A percentile compares a stretch with the other conserved stretches of the same genome.
These are phyloP conservation scores for Ammospiza maritima DNA, from an alignment of 2,797 vertebrate genomes.

Conservation along the genomic window DNA sequence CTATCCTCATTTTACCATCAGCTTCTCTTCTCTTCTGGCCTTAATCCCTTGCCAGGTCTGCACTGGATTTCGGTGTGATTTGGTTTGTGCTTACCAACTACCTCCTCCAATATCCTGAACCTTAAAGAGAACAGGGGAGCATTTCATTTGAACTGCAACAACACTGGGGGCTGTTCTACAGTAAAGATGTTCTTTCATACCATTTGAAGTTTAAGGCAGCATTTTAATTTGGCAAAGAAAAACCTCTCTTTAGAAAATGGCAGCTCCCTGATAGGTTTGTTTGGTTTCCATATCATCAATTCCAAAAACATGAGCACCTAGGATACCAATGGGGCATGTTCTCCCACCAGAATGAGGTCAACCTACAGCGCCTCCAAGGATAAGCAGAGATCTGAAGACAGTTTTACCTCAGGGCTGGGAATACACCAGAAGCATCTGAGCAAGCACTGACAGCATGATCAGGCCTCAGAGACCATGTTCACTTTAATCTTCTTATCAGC, in stretches of 20 bases:
- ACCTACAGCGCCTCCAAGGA: conserved; percentile 14
- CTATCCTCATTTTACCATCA: neutral
- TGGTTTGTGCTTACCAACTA: neutral
- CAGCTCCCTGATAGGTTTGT: conserved; percentile 29
- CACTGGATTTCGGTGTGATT: neutral
- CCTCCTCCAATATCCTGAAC: conserved; percentile 10
- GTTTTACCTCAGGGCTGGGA: conserved; percentile 12
- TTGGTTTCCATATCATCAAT: conserved; percentile 39
- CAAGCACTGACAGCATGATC: neutral
- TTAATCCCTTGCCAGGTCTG: neutral
- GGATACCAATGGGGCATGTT: conserved; percentile 23
- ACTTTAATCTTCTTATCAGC: conserved; percentile 18
- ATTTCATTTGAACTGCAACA: conserved; percentile 2
- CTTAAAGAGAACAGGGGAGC: conserved; percentile 19
- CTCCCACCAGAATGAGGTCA: conserved; percentile 14
- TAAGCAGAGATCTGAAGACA: neutral
- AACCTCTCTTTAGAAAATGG: conserved; percentile 46
- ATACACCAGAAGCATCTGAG: neutral
- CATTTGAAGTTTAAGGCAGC: conserved; percentile 12
- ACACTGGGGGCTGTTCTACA: too few relatives aligned
- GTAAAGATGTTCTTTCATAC: too few relatives aligned
- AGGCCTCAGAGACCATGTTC: neutral
- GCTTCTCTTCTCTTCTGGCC: fast-evolving
- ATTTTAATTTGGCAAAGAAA: conserved; percentile 29
- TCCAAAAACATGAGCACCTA: conserved; percentile 8